Base-by-base conservation (phyloP, 2,797 vertebrate species). In the Neomorphus geoffroyi region DNA sequence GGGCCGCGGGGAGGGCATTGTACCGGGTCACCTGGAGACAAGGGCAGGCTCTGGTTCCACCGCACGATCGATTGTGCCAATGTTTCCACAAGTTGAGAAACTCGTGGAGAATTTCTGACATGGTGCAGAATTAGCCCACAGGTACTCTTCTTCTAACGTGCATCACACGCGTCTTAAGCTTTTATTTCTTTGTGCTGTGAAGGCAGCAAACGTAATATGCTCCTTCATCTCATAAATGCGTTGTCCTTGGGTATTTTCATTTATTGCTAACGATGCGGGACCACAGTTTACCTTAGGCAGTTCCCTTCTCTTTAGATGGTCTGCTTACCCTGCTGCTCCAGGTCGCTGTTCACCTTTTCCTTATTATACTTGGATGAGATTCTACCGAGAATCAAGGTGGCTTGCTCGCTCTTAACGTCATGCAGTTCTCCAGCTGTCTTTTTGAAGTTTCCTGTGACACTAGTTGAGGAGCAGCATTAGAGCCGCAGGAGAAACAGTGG, bases 31-130 rank as follows among this genome's bases (percentile, higher is more conserved):
- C 73, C 24, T 21, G 88, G 75, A 22, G 67, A 13, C 54, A 4
- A 10, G 43, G 30, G 58, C 12, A 14, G 48, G 32, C 74, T 58
- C 56, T 67, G 0, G 13, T 3, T n/a, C 43, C 2, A 32, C 71
- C 7, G 2, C 41, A 5, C 2, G 5, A 12, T n/a, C 69, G 1
- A 8, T 53, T 37, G 27, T 3, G 45, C 19, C 53, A 1, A 33
- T 8, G 37, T 11, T 37, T 35, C 11, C 43, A 4, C 5, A 2
- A 82, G 0, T 43, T 28, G 56, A 21, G 69, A 53, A 90, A 66
- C 80, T 71, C 15, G 39, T 4, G 58, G 33, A 37, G 11, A 13
- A 72, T 75, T 39, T 45, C 18, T 30, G 9, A 26, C 48, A 32
- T 57, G n/a, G 51, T 3, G 46, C 23, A 35, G 54, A 30, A 27